Base-by-base conservation (phyloP, 64 coral and sea anemone species). In the Acropora tenuis region DNA sequence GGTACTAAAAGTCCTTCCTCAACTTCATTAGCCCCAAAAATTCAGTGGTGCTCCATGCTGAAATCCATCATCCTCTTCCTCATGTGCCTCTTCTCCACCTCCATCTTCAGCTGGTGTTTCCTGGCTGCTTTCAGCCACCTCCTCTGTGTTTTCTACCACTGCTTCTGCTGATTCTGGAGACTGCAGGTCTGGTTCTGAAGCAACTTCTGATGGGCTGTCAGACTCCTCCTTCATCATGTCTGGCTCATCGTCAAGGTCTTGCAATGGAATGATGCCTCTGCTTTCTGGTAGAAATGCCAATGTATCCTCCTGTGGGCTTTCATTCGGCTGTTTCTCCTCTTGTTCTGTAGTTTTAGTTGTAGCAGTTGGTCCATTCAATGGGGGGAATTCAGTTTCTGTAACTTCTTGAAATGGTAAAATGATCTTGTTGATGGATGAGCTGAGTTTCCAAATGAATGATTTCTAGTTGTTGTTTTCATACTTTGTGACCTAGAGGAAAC, bases 221-320 rank as follows among this genome's bases (percentile, higher is more conserved):
- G 94, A 95, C 87, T 96, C 95, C 47, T 96, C 95, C 77, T 59
- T 90, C 88, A 93, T 96, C 95, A 96, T 96, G 41, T 96, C 95
- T 15, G 95, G 95, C 59, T 96, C 95, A 41, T 96, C 86, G 73
- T 96, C 95, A 90, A 96, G 92, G 84, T 96, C 95, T 77, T 94
- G 93, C 40, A 96, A 74, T 41, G 88, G 95, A 43, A 96, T 88
- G 44, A 20, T 44, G 17, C 87, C 92, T 47, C 78, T 87, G n/a
- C n/a, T n/a, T n/a, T n/a, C n/a, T n/a, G n/a, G n/a, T n/a, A n/a
- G n/a, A n/a, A n/a, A n/a, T n/a, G n/a, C n/a, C n/a, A n/a, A n/a
- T n/a, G n/a, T n/a, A n/a, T n/a, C n/a, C n/a, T n/a, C n/a, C n/a
- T n/a, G n/a, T n/a, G n/a, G n/a, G n/a, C n/a, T n/a, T n/a, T n/a